These are phyloP conservation scores for Pygathrix nemaeus DNA, from an alignment of 2,113 vertebrate genomes.

Conservation along the genomic window DNA sequence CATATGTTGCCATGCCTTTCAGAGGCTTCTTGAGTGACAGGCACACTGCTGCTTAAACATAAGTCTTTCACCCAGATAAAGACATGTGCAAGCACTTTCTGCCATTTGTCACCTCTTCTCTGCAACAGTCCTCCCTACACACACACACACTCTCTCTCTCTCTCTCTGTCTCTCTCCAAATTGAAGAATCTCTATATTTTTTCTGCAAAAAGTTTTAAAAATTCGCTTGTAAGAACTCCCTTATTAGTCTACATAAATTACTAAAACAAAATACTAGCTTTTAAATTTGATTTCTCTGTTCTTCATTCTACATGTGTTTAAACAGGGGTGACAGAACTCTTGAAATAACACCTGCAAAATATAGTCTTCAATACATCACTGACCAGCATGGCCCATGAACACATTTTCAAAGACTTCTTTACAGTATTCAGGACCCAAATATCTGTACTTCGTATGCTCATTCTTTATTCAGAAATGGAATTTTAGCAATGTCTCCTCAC, in stretches of 20 bases:
- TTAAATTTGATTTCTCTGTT: background rate
- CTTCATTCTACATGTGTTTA: background rate
- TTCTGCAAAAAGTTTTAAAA: background rate
- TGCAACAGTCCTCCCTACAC: background rate
- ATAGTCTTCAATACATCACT: background rate
- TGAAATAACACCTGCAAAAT: background rate
- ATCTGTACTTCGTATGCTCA: background rate
- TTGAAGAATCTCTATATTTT: background rate
- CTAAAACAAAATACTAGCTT: background rate
- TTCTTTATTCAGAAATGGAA: background rate
- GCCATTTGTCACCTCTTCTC: background rate
- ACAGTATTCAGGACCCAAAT: background rate
- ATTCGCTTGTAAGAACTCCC: background rate
- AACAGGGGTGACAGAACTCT: background rate
- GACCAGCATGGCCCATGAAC: background rate
- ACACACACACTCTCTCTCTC: background rate
- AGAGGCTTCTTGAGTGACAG: background rate
- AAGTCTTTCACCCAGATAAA: background rate
- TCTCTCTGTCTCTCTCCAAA: background rate
- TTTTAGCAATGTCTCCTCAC: conserved; percentile 32
- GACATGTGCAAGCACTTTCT: background rate
- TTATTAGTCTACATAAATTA: background rate
- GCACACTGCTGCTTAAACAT: background rate
- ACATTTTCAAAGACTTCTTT: background rate
- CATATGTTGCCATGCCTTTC: too few relatives aligned